A percentile compares a stretch with the other conserved stretches of the same genome.
Evolutionary conservation across 1,140 invertebrate species (phyloP).

Genomic region (Drosophila neocordata): DNA sequence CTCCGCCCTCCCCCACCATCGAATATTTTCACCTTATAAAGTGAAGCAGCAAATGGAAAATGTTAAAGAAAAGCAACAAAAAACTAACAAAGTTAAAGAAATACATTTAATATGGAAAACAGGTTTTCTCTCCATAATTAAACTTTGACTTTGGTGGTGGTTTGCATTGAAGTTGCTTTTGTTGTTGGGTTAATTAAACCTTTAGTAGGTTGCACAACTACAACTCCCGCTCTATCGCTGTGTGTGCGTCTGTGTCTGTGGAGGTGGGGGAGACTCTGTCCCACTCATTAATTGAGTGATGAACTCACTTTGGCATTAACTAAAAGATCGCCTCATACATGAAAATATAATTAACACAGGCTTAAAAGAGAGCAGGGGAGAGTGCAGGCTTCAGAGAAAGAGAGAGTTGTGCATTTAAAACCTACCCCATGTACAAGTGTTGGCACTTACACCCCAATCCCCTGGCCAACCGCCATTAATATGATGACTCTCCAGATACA

Average conservation of each 20-base stretch:
- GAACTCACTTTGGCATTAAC: slow-evolving; percentile 38
- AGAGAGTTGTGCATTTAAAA: slow-evolving; percentile 26
- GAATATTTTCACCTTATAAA: slow-evolving; percentile 14
- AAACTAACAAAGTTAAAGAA: slow-evolving; percentile 43
- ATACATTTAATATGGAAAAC: slow-evolving; percentile 39
- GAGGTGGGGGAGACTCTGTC: background rate
- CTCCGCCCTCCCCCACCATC: background rate
- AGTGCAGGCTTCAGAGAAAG: slow-evolving; percentile 6
- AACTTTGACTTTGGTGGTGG: slow-evolving; percentile 56
- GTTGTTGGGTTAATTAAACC: slow-evolving; percentile 61
- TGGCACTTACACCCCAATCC: slow-evolving; percentile 1
- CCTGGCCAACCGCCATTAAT: background rate
- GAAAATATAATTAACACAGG: slow-evolving; percentile 35
- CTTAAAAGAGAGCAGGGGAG: background rate
- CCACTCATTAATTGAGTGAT: slow-evolving; percentile 31
- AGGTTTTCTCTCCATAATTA: slow-evolving; percentile 47
- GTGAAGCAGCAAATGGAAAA: slow-evolving; percentile 42
- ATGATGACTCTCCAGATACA: slow-evolving; percentile 23
- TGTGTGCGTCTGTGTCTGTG: slow-evolving; percentile 24
- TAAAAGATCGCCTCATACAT: slow-evolving; percentile 39
- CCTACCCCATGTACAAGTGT: slow-evolving; percentile 19
- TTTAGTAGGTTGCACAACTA: slow-evolving; percentile 66
- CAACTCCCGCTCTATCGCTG: slow-evolving; percentile 37
- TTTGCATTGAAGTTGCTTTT: slow-evolving; percentile 48
- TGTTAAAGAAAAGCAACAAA: slow-evolving; percentile 12